Evolutionary conservation across 2,113 vertebrate species (phyloP), one percentile per base, ranked within the genome.

Genomic region (Pachypanchax playfairii): DNA sequence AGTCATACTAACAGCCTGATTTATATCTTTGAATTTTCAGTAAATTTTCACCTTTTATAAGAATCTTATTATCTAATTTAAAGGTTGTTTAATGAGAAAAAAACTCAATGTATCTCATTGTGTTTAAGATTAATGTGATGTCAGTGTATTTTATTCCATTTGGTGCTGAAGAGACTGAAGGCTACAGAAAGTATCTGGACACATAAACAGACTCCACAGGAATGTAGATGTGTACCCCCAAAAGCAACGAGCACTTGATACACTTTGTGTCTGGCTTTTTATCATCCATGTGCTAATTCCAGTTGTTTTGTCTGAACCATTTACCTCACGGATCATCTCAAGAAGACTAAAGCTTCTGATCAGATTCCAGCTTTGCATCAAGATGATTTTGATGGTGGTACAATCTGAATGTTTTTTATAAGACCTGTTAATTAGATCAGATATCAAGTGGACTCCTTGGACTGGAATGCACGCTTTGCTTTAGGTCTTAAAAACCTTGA

Each of bases 151-250:
- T 15, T 31, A 47, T 49, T 14, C 22, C 3, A 6, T 17, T 18
- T 8, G 35, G 18, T 62, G 29, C n/a, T 15, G 41, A 43, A 46
- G 50, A 50, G 28, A 60, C 52, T 50, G 26, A 42, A 44, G 33
- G 44, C 14, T 70, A 64, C 35, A 63, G 15, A 65, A 64, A 13
- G 49, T 25, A 5, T 60, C 31, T n/a, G 28, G 26, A 53, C 60
- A 66, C 49, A 77, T 42, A 77, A 78, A 84, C 73, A 82, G 48
- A 36, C 65, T 18, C 53, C 35, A 54, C 31, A 81, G 86, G 91
- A 92, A 92, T 92, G 89, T 91, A 4, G 84, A 86, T 70, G 71
- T 91, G 76, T 90, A 80, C 65, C 80, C 50, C 55, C 49, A 86
- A 86, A 91, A 87, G 70, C 82, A 65, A 56, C 80, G 35, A 80